Conservation (phyloP, 1,140 invertebrate species). For the Ericerus pela region DNA sequence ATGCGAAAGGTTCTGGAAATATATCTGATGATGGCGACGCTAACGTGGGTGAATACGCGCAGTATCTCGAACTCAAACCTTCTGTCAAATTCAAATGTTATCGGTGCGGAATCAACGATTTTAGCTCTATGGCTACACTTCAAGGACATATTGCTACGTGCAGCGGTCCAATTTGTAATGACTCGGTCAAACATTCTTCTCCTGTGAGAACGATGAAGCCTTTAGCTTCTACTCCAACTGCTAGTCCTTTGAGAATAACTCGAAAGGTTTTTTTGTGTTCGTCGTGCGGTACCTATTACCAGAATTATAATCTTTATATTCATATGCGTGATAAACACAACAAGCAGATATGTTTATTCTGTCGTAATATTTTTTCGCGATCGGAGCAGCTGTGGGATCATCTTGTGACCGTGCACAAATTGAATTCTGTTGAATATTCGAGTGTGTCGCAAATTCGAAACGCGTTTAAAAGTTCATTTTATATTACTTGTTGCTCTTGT, state of each 20-base stretch:
- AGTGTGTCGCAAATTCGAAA: conserved; percentile 46
- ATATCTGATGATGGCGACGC: too few species aligned
- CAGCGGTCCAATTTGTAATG: conserved; percentile 11
- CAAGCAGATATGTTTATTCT: conserved; percentile 60
- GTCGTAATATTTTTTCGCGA: conserved; percentile 57
- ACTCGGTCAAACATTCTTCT: conserved; percentile 33
- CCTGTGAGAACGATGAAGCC: conserved; percentile 25
- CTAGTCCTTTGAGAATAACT: conserved; percentile 44
- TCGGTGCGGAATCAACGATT: conserved; percentile 43
- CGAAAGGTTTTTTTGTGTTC: conserved; percentile 60
- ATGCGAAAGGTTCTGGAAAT: too few species aligned
- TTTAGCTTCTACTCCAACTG: conserved; percentile 22
- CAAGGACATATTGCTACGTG: conserved; percentile 45
- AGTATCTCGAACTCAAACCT: conserved; percentile 52
- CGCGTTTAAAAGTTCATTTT: conserved; percentile 47
- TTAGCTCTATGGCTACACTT: conserved; percentile 39
- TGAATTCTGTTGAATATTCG: conserved; percentile 45
- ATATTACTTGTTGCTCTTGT: conserved; percentile 60
- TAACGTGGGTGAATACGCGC: conserved; percentile 56
- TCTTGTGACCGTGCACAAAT: conserved; percentile 54
- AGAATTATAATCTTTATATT: conserved; percentile 65
- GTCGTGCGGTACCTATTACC: conserved; percentile 60
- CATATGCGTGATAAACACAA: conserved; percentile 65
- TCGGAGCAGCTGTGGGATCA: conserved; percentile 60
- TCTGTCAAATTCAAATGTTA: conserved; percentile 49